Evolutionary conservation across 2,113 vertebrate genomes (phyloP).

Genomic region (Oryzias melastigma): DNA sequence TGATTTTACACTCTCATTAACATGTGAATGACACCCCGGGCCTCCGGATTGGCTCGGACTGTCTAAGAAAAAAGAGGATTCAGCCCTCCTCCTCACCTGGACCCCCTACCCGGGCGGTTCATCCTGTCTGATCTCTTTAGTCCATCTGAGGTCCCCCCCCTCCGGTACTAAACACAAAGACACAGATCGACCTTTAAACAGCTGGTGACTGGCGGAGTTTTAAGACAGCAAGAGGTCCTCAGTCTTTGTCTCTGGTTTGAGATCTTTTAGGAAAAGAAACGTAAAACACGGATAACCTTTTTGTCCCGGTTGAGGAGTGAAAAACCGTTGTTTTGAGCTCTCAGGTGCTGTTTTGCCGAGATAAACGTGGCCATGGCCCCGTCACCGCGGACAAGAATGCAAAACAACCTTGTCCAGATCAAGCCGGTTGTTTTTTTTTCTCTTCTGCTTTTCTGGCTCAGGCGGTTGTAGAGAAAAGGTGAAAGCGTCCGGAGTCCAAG

Average conservation of each 20-base stretch:
- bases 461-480: conserved; percentile 52
- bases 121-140: conserved; percentile 94
- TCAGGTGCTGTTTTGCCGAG: conserved; percentile 72
- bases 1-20: conserved; percentile 98
- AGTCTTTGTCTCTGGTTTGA: conserved; percentile 13
- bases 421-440: conserved; percentile 81
- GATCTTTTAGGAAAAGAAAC: not conserved
- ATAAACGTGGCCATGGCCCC: conserved; percentile 64
- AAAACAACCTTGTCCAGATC: conserved; percentile 90
- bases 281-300: too few relatives aligned
- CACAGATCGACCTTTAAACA: conserved; percentile 75
- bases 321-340: conserved; percentile 23
- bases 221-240: conserved; percentile 83
- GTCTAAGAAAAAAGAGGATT: conserved; percentile 51
- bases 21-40: conserved; percentile 95
- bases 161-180: conserved; percentile 50
- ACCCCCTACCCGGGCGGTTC: conserved; percentile 49
- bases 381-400: conserved; percentile 81
- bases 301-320: conserved; percentile 7
- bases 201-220: conserved; percentile 91
- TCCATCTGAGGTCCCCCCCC: conserved; percentile 92
- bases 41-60: conserved; percentile 85
- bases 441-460: conserved; percentile 79
- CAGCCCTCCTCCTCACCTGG: conserved; percentile 83
- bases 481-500: conserved; percentile 73